Base-by-base conservation (phyloP, 2,113 vertebrate genomes). In the Struthidea cinerea region DNA sequence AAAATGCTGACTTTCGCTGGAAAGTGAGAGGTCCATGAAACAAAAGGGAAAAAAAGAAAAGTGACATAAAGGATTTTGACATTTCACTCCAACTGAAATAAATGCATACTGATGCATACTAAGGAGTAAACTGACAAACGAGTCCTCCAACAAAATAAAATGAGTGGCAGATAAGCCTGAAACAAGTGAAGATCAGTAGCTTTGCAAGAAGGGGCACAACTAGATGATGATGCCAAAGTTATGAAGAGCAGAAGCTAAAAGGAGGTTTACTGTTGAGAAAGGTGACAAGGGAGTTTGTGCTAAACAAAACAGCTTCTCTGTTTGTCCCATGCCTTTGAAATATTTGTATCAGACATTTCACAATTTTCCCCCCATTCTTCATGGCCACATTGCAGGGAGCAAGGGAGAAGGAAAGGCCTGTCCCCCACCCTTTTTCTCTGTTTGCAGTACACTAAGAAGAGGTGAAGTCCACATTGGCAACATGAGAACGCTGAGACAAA, bases 111-210 rank as follows among this genome's bases (percentile, higher is more conserved):
- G 42, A 50, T 46, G 49, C 9, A 55, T 33, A 33, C 7, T 55
- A 67, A 59, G 15, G 55, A 41, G 7, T 53, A 74, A 84, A 73
- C 7, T 55, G 59, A 24, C 6, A 69, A 76, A 19, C 0, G 0
- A 76, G 10, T 5, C 21, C 22, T 57, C 76, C 37, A 57, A n/a
- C 17, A 68, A 22, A 17, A 35, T 19, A 56, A 63, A 59, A 59
- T 64, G 19, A 7, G 16, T 3, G 3, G 5, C 28, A 41, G 17
- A 47, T 39, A 49, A 76, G 44, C 24, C 76, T 3, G 1, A 64
- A 68, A 46, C 3, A 30, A 46, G 11, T 41, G 8, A 78, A 78
- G 18, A 78, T 42, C 77, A 13, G 8, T 30, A 50, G 13, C 7
- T 82, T 46, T 47, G 10, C 30, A 35, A 46, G 37, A 68, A 70